Base-by-base conservation (phyloP, 2,888 invertebrate species). In the Apamea sordens region DNA sequence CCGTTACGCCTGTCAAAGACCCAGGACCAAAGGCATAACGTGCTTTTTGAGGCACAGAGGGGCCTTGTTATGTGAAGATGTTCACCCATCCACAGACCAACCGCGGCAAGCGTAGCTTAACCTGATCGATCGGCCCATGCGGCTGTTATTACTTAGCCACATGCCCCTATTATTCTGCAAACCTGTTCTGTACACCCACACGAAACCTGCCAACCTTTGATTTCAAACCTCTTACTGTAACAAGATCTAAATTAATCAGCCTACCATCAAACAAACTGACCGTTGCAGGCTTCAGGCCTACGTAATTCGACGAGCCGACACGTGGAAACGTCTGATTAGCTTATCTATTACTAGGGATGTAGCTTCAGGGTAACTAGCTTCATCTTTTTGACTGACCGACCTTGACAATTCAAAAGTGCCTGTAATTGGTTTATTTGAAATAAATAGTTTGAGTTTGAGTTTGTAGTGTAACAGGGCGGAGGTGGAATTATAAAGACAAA, bases 281-380 rank as follows among this genome's bases (percentile, higher is more conserved):
- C 18, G 71, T 28, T n/a, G n/a, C 56, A 68, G 69, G 53, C 44
- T 47, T 56, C 10, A 50, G 13, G 36, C 24, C 7, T 41, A 65
- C 32, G 4, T 72, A 70, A 73, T 50, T 47, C 7, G 15, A 59
- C 13, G 41, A 41, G 21, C 50, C 44, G 36, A 64, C 44, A 56
- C 68, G 32, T 73, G 32, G 32, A 24, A 28, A 18, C 8, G 13
- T 76, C 59, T 73, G 64, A 79, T 83, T 83, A 70, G 64, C 53
- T 79, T 53, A 76, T 76, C 61, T 44, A 47, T 18, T 18, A 61
- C 28, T 83, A 69, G 50, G 50, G 50, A 18, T 50, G 50, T 18
- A n/a, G n/a, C n/a, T n/a, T n/a, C n/a, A n/a, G n/a, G n/a, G n/a
- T n/a, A n/a, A n/a, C n/a, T n/a, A n/a, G n/a, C n/a, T n/a, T n/a